A percentile compares a stretch with the other conserved stretches of the same genome.
These are phyloP conservation scores for Muscicapa comitata DNA, from an alignment of 2,797 vertebrate genomes.

Conservation along the genomic window DNA sequence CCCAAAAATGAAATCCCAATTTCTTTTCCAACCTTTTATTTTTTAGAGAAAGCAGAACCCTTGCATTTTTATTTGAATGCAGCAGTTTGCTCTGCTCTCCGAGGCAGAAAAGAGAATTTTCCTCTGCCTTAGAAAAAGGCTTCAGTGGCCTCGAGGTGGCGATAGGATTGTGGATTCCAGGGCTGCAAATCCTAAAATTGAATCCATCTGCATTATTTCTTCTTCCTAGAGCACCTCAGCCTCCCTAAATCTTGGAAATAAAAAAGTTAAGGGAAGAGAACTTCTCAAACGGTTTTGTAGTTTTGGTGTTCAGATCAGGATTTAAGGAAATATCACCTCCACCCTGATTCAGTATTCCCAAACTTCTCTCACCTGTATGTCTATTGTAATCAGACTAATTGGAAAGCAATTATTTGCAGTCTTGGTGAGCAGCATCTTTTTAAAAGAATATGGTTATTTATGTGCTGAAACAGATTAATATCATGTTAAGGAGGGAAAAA, in stretches of 20 bases:
- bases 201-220: background rate
- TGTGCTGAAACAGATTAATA: background rate
- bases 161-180: background rate
- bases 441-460: background rate
- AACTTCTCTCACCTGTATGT: background rate
- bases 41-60: background rate
- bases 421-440: background rate
- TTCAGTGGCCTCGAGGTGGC: constrained; percentile 45
- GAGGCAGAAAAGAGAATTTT: background rate
- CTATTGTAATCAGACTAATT: background rate
- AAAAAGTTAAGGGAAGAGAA: background rate
- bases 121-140: background rate
- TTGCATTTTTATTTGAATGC: background rate
- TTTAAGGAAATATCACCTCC: background rate
- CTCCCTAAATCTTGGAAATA: background rate
- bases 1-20: background rate
- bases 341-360: background rate
- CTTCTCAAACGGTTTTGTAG: background rate
- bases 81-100: background rate
- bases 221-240: background rate
- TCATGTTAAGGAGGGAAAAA: background rate
- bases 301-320: background rate
- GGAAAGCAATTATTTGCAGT: background rate
- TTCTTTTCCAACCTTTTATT: background rate
- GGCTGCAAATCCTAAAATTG: background rate